Evolutionary conservation across 2,113 vertebrate species (phyloP).

Genomic region (Ammospiza caudacuta): DNA sequence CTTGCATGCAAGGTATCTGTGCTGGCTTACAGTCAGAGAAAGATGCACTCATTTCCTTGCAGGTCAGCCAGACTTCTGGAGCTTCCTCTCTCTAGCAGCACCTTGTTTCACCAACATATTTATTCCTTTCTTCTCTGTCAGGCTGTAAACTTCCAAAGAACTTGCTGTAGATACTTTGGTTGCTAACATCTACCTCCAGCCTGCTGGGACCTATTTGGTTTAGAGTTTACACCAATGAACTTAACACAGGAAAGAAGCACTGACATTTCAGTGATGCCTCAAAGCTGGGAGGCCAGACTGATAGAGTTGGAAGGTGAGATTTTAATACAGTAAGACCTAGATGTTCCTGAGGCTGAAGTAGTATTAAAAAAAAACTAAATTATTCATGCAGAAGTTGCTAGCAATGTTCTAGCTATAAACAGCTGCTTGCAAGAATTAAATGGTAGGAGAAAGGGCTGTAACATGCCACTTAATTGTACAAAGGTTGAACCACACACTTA

Average conservation of each 20-base stretch:
- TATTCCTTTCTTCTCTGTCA: background rate
- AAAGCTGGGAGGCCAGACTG: background rate
- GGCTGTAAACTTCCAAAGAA: background rate
- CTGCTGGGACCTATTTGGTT: background rate
- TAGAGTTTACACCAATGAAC: background rate
- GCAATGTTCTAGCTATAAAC: background rate
- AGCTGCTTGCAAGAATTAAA: background rate
- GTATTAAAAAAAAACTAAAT: background rate
- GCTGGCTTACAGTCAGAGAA: background rate
- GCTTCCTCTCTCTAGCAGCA: background rate
- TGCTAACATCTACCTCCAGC: background rate
- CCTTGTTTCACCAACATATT: background rate
- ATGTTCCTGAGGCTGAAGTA: background rate
- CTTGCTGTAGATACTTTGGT: background rate
- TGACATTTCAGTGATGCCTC: background rate
- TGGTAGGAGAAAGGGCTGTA: background rate
- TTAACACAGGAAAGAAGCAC: background rate
- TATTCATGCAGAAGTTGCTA: background rate
- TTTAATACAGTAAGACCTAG: background rate
- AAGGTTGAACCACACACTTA: background rate
- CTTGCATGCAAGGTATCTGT: background rate
- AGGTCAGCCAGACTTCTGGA: background rate
- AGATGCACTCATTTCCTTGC: background rate
- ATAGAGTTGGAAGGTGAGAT: background rate
- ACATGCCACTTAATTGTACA: fast-evolving